phyloP scores from a whole-genome alignment of 2,113 vertebrate species.

The Chloroceryle aenea region DNA sequence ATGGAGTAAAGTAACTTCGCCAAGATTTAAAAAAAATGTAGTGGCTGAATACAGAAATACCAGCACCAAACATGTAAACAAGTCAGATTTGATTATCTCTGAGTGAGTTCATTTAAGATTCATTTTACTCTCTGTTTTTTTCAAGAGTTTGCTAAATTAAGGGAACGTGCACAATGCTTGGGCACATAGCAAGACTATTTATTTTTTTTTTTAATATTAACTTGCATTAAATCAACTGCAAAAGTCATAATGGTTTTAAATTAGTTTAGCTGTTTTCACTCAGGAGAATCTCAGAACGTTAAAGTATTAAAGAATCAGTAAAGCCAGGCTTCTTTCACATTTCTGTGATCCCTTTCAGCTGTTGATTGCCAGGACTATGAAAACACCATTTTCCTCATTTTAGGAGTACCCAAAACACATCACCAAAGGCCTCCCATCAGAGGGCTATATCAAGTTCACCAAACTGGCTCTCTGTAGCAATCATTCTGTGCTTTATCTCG shows the following conservation, averaged over 20 bases:
- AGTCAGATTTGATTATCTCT: conserved; percentile 69
- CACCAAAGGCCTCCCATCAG: neutral
- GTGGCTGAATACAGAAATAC: conserved; percentile 63
- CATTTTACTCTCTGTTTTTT: neutral
- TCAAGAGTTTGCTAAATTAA: conserved; percentile 17
- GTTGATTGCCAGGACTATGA: neutral
- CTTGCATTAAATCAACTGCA: neutral
- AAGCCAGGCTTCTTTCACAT: neutral
- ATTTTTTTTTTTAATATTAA: neutral
- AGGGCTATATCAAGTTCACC: neutral
- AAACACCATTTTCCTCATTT: neutral
- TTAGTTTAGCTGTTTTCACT: neutral
- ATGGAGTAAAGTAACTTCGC: conserved; percentile 36
- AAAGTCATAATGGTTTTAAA: neutral
- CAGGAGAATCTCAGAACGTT: neutral
- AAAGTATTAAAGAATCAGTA: neutral
- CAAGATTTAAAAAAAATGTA: conserved; percentile 61
- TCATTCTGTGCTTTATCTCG: neutral
- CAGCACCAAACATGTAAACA: conserved; percentile 71
- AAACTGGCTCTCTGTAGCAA: neutral
- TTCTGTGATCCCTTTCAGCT: neutral
- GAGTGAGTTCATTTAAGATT: conserved; percentile 63
- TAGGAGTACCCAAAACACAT: neutral
- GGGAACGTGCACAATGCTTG: neutral
- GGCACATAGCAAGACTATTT: neutral